Evolutionary conservation across 2,888 invertebrate species (phyloP), one percentile per base, ranked within the genome.

Genomic region (Drosophila suboccidentalis): DNA sequence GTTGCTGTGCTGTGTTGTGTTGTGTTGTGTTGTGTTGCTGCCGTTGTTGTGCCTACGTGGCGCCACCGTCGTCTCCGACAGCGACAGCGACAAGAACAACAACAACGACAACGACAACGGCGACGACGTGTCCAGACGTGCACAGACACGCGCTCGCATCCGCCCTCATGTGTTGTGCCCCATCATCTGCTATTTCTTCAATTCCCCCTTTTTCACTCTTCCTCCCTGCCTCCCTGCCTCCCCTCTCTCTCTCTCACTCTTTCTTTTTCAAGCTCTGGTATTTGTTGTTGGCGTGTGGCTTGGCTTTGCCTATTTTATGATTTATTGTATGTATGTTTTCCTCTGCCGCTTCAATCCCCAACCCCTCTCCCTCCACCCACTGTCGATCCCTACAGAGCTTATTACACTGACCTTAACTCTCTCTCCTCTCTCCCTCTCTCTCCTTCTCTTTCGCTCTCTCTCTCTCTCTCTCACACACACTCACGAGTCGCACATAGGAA

Each of bases 281-380:
- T 36, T 54, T 50, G 60, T 59, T 66, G 70, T 77, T 51, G 75
- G 70, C 78, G 36, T 74, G 75, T 22, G 22, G 22, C 22, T 22
- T 26, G 26, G 26, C 26, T 26, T 26, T 85, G 85, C 83, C 87
- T 87, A 85, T 84, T 87, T 84, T 84, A 84, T 87, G 83, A 87
- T 84, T 84, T 84, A 84, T 84, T 85, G 83, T 87, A 76, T 82
- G 71, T 80, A 76, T 82, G 71, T 80, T 85, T 82, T 80, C 67
- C 71, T 66, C 60, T 44, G 29, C 44, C 63, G 4, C 34, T n/a
- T 15, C n/a, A 8, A 8, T 29, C 38, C 64, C n/a, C 26, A 26
- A 26, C 26, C 8, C 22, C 26, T 10, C 50, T 38, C 34, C 51
- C n/a, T 26, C 38, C 29, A 1, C 6, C 29, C 29, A 8, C 11